A percentile compares a stretch with the other conserved stretches of the same genome.
phyloP scores from a whole-genome alignment of 2,888 invertebrate genomes.

The Tetragnatha montana region DNA sequence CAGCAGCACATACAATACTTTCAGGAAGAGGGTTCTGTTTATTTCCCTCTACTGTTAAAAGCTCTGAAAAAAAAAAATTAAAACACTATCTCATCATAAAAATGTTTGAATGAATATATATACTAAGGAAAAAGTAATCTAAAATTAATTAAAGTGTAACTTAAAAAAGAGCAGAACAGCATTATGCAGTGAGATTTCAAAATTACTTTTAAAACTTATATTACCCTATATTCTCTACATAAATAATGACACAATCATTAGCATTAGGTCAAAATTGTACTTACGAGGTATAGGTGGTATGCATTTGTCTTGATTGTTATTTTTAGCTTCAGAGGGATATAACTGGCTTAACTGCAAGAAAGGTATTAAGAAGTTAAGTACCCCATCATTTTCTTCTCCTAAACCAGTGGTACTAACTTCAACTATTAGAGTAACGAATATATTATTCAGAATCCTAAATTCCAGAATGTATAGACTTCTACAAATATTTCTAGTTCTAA shows the following conservation, averaged over 20 bases:
- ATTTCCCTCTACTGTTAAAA: background rate
- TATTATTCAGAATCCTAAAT: too few relatives aligned
- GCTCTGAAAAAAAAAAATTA: background rate
- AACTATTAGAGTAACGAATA: too few relatives aligned
- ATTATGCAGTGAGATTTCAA: background rate
- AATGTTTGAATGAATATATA: background rate
- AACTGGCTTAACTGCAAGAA: conserved; percentile 43
- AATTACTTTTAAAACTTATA: background rate
- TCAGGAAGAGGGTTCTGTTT: conserved; percentile 45
- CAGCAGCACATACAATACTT: conserved; percentile 27
- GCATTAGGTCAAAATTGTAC: conserved; percentile 3
- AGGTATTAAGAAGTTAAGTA: background rate
- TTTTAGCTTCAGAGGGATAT: conserved; percentile 57
- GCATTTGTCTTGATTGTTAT: conserved; percentile 62
- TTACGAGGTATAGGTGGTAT: conserved; percentile 66
- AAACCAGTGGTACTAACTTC: too few relatives aligned
- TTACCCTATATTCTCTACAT: background rate
- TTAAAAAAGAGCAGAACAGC: background rate
- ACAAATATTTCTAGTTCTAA: too few relatives aligned
- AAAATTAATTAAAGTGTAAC: too few relatives aligned
- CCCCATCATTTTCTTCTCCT: too few relatives aligned
- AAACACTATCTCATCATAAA: background rate
- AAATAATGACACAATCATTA: background rate
- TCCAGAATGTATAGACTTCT: too few relatives aligned
- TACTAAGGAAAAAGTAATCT: background rate